phyloP scores from a whole-genome alignment of 2,113 vertebrate species.

The Engraulis encrasicolus region DNA sequence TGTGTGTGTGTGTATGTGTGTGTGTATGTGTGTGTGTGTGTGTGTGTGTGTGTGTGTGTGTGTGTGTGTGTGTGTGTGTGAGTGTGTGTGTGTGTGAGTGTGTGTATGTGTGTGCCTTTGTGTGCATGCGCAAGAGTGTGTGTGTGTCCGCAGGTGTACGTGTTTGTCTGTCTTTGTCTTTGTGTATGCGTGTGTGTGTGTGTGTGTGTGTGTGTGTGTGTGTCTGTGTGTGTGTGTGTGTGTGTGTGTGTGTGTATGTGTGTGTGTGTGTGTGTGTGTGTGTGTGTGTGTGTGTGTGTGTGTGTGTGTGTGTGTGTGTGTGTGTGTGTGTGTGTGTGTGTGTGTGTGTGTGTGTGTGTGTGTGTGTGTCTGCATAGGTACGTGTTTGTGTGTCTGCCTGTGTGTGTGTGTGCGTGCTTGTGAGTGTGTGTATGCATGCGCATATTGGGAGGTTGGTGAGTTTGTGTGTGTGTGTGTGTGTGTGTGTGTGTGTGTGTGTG shows the following conservation, averaged over 20 bases:
- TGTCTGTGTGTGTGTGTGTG: too few relatives aligned
- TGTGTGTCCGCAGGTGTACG: too few relatives aligned
- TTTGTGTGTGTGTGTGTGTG: too few relatives aligned
- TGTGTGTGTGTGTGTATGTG: too few relatives aligned
- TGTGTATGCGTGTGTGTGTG: background rate
- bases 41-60: background rate
- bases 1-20: too few relatives aligned
- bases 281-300: too few relatives aligned
- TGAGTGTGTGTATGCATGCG: too few relatives aligned
- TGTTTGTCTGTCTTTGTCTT: background rate
- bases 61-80: background rate
- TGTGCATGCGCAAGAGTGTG: background rate
- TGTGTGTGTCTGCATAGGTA: constrained; percentile 2
- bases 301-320: too few relatives aligned
- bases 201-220: background rate
- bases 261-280: too few relatives aligned
- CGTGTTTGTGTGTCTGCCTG: background rate
- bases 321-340: background rate
- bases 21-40: too few relatives aligned
- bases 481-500: background rate
- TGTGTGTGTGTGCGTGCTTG: too few relatives aligned
- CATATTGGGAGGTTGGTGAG: too few relatives aligned
- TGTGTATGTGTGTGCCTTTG: background rate
- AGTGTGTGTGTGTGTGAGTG: background rate
- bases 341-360: background rate